These are phyloP conservation scores for Aythya baeri DNA, from an alignment of 2,113 vertebrate species.

Conservation along the genomic window DNA sequence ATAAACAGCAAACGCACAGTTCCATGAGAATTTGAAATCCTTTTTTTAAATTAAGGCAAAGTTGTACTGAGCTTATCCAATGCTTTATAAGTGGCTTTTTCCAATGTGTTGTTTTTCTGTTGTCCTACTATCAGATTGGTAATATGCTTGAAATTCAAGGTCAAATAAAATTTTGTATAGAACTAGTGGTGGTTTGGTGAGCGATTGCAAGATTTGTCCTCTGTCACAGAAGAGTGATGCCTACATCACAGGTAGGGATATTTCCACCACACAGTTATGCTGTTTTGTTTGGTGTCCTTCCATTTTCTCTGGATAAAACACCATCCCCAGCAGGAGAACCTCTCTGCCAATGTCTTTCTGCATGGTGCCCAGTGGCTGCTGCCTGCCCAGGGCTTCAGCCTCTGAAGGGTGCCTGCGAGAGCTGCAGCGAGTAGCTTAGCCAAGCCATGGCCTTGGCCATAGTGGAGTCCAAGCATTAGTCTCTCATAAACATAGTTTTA, in stretches of 20 bases:
- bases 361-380: not conserved
- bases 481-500: not conserved
- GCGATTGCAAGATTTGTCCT: not conserved
- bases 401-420: not conserved
- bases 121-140: constrained; percentile 53
- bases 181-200: not conserved
- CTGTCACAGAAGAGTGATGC: not conserved
- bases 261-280: not conserved
- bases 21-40: constrained; percentile 24
- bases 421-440: not conserved
- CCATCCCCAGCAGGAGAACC: not conserved
- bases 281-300: not conserved
- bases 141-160: constrained; percentile 72
- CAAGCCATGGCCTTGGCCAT: not conserved
- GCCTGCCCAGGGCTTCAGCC: fast-evolving
- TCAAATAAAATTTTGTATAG: constrained; percentile 75
- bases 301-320: not conserved
- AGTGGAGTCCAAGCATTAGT: not conserved
- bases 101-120: constrained; percentile 42
- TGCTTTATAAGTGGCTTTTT: constrained; percentile 50
- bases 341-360: not conserved
- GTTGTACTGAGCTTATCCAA: constrained; percentile 32
- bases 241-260: not conserved
- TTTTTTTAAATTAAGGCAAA: constrained; percentile 66
- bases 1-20: constrained; percentile 15